Base-by-base conservation (phyloP, 2,888 invertebrate genomes). In the Isoperla grammatica region DNA sequence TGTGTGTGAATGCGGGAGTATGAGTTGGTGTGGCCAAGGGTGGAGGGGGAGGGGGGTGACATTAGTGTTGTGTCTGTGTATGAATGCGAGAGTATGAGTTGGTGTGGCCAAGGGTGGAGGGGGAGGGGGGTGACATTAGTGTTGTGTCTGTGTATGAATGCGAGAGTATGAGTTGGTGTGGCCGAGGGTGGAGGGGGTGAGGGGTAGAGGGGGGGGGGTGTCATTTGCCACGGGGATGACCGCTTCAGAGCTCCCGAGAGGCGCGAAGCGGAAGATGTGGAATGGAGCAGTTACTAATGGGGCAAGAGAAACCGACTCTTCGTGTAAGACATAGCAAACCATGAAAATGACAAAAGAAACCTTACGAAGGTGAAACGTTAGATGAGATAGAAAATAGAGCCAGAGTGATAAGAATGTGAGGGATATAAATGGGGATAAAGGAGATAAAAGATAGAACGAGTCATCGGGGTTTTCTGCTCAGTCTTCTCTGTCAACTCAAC, bases 391-490 rank as follows among this genome's bases (percentile, higher is more conserved):
- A 49, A 49, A 23, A 49, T 48, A 9, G 29, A 49, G 49, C 22
- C 49, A 13, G 29, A 15, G 49, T 49, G 29, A 49, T 35, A 29
- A 49, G 49, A 15, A 49, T 49, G 22, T 13, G 49, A 12, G 49
- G 49, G 35, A 49, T 29, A 49, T 49, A 29, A 13, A 49, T 49
- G 35, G 49, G 12, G 35, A 22, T 49, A 15, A 29, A 29, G 49
- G 49, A 29, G 49, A 49, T 49, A 49, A 49, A 49, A 49, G 49
- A 49, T 49, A 29, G 15, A 49, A 49, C 49, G 15, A 12, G 15
- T 12, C 40, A 15, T 29, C 29, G 29, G 29, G 29, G 29, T 29
- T 6, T 29, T 29, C 29, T 29, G 29, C 8, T 29, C 5, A 29
- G 29, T 6, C 29, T 29, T 29, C 29, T 29, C 29, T 29, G 29